phyloP scores from a whole-genome alignment of 2,888 invertebrate genomes.

The Amphipyra tragopoginis region DNA sequence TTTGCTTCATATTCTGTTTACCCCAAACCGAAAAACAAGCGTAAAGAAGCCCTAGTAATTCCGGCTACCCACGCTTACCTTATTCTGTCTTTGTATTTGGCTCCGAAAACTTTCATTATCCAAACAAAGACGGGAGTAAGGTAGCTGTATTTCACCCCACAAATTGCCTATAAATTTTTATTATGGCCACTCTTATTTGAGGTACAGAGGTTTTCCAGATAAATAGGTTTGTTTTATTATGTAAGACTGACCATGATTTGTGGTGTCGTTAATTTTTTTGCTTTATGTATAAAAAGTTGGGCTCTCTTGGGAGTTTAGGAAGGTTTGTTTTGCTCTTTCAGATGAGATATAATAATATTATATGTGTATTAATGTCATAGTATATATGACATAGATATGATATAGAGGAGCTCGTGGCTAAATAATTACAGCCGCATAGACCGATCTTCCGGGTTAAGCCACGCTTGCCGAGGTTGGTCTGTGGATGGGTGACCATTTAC shows the following conservation, averaged over 20 bases:
- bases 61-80: constrained; percentile 41
- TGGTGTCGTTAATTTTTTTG: constrained; percentile 55
- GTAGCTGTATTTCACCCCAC: constrained; percentile 80
- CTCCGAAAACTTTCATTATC: constrained; percentile 80
- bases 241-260: constrained; percentile 76
- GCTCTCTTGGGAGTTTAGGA: constrained; percentile 14
- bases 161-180: constrained; percentile 89
- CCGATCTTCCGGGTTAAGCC: too few species aligned
- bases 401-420: too few species aligned
- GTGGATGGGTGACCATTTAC: too few species aligned
- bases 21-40: constrained; percentile 12
- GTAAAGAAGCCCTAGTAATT: constrained; percentile 28
- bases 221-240: constrained; percentile 81
- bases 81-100: constrained; percentile 62
- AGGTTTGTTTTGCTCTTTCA: constrained; percentile 5
- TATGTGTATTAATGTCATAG: too few species aligned
- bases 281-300: constrained; percentile 47
- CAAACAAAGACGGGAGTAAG: constrained; percentile 78
- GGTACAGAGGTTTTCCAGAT: constrained; percentile 82
- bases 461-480: too few species aligned
- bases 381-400: too few species aligned
- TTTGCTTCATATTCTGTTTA: not conserved
- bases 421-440: too few species aligned
- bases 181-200: constrained; percentile 86
- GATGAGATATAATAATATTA: too few species aligned